Conservation (phyloP, 2,113 vertebrate genomes). For the Dendropsophus ebraccatus region DNA sequence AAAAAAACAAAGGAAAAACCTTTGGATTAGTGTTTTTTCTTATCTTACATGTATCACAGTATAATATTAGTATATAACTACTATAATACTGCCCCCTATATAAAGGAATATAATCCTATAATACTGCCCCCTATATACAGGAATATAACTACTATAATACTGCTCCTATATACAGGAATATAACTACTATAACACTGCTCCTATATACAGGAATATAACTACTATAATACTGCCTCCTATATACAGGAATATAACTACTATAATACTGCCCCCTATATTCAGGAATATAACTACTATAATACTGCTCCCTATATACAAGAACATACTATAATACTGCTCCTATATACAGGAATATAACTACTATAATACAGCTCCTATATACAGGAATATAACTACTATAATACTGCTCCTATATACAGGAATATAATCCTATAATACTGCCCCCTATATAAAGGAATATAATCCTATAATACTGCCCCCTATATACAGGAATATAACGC, state of each 20-base stretch:
- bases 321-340: conserved; percentile 3
- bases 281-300: conserved; percentile 11
- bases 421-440: conserved; percentile 19
- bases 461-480: conserved; percentile 3
- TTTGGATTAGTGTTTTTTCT: too few species aligned
- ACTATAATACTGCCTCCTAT: conserved; percentile 6
- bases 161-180: not conserved
- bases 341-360: conserved; percentile 1
- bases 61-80: not conserved
- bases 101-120: conserved; percentile 1
- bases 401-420: not conserved
- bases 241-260: conserved; percentile 16
- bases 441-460: conserved; percentile 4
- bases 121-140: not conserved
- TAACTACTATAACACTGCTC: conserved; percentile 4
- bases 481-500: not conserved
- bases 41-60: too few species aligned
- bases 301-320: not conserved
- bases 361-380: not conserved
- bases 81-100: not conserved
- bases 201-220: conserved; percentile 1
- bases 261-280: not conserved
- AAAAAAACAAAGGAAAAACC: too few species aligned
- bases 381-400: conserved; percentile 13
- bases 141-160: conserved; percentile 5